These are phyloP conservation scores for Adelognathus sp. DNA, from an alignment of 2,888 invertebrate genomes.

Conservation along the genomic window DNA sequence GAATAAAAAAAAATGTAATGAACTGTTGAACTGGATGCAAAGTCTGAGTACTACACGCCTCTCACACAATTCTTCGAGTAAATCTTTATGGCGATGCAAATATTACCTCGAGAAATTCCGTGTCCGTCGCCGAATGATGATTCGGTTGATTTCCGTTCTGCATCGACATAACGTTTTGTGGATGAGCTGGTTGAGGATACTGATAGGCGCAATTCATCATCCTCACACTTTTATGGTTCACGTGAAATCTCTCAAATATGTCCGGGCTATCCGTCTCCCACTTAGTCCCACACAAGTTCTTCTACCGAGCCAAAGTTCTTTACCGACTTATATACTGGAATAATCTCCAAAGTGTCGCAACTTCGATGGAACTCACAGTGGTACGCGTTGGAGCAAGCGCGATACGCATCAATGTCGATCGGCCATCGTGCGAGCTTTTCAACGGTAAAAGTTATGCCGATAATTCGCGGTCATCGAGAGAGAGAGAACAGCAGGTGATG, in stretches of 20 bases:
- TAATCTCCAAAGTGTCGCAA: neutral
- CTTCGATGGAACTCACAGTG: neutral
- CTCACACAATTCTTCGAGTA: neutral
- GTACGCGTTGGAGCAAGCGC: neutral
- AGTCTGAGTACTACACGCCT: no score
- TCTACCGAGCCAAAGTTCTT: neutral
- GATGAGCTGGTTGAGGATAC: slow-evolving; percentile 76
- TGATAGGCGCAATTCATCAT: slow-evolving; percentile 80
- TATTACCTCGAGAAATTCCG: slow-evolving; percentile 79
- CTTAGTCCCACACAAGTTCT: neutral
- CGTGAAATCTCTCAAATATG: slow-evolving; percentile 1
- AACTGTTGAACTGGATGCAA: neutral
- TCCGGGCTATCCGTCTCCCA: neutral
- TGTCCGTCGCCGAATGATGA: slow-evolving; percentile 71
- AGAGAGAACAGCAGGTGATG: slow-evolving; percentile 39
- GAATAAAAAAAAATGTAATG: neutral
- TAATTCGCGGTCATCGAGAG: slow-evolving; percentile 32
- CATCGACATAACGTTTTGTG: slow-evolving; percentile 76
- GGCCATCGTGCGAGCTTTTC: neutral
- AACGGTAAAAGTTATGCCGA: slow-evolving; percentile 8
- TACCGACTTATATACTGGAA: neutral
- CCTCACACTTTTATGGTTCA: neutral
- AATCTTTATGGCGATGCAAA: slow-evolving; percentile 17
- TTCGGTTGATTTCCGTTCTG: slow-evolving; percentile 71
- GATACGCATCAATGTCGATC: slow-evolving; percentile 11